Evolutionary conservation across 1,140 invertebrate species (phyloP), one percentile per base, ranked within the genome.

Genomic region (Heliconius himera): DNA sequence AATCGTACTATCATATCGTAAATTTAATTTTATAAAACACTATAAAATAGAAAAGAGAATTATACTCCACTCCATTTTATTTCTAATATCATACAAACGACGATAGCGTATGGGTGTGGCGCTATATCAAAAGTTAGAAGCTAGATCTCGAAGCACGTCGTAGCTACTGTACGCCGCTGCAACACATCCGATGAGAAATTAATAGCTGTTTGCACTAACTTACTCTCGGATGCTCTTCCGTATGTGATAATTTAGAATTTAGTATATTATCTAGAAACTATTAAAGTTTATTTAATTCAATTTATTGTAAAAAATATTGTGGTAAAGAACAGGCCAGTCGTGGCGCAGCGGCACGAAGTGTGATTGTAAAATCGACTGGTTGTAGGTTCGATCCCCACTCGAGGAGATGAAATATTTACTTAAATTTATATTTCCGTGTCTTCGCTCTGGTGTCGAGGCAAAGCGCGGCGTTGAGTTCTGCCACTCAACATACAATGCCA

Each of bases 161-260:
- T 29, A 29, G 9, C 4, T 66, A 29, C 26, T 26, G 8, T 26
- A 29, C 60, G 26, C 60, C 8, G 29, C 13, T 66, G 60, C 60
- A 5, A 66, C 26, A 60, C 26, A 66, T 66, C 22, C 60, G 60
- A 66, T 66, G 60, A 66, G 60, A 66, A 66, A 66, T 66, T 66
- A 66, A 66, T 66, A 29, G 60, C 26, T 66, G 60, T 66, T 66
- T 66, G 22, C 22, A 66, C 60, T 66, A 66, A 66, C 60, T 66
- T 66, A 66, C 26, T 26, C 60, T 66, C 60, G 26, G 60, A 8
- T 66, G 11, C 60, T 26, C 22, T 66, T 26, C 60, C 11, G 26
- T 66, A 29, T 66, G 60, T 66, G 26, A 29, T 22, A 16, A 66
- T 66, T 66, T 66, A 66, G 22, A 26, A 29, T 22, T 26, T 66